Base-by-base conservation (phyloP, 1,140 invertebrate genomes). In the Lerema accius region DNA sequence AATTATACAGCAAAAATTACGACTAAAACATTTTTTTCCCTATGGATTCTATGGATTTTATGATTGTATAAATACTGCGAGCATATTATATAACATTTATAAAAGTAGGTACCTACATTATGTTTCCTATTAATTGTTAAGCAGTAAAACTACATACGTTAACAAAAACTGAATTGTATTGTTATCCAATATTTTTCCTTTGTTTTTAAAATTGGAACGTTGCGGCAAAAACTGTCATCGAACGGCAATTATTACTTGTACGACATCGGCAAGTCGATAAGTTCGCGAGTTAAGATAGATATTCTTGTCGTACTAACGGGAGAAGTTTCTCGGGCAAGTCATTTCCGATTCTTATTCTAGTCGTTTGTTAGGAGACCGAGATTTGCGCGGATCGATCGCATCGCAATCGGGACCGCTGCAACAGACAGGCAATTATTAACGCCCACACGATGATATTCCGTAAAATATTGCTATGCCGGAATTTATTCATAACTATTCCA, bases 401-500 rank as follows among this genome's bases (percentile, higher is more conserved):
- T n/a, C n/a, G 35, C 28, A 32, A 32, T 32, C 28, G 35, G 35
- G 35, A 37, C 45, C 53, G 32, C 48, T 70, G 71, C 65, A 67
- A 10, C 35, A 45, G 64, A 69, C 65, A 67, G 55, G 65, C 73
- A 79, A 77, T 73, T 77, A 73, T 53, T n/a, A 50, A 37, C 65
- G 60, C 65, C 64, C 63, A 63, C 60, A 51, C 53, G 48, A 65
- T 70, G 60, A 16, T 46, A 35, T 56, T 45, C 65, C 60, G 64
- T 70, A 63, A 63, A 60, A 46, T 63, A 75, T 67, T 73, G 69
- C 68, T 77, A 71, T 71, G 66, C 63, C 65, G 60, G 67, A 69
- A 62, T 69, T 65, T 69, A 69, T 71, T 71, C 67, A 74, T 70
- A 72, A 65, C 63, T 63, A 48, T 45, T 35, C 23, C 50, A 16